Evolutionary conservation across 2,113 vertebrate species (phyloP), one percentile per base, ranked within the genome.

Genomic region (Muntiacus muntjak): DNA sequence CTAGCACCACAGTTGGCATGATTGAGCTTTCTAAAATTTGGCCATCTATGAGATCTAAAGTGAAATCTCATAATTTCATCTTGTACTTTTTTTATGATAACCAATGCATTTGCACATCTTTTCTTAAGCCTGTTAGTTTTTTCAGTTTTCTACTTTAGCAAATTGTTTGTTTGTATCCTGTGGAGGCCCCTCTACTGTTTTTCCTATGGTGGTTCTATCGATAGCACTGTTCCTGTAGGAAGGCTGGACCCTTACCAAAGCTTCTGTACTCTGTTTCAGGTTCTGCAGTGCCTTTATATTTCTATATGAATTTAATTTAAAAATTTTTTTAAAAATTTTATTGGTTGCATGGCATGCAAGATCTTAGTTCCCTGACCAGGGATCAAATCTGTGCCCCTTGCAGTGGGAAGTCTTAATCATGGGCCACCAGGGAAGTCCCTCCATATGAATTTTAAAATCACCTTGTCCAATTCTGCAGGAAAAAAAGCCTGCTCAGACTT

Each of bases 61-160:
- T 96, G 30, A 89, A 93, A 96, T 36, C 30, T 93, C 47, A 36
- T 93, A 55, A 87, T 62, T 89, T 64, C 47, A 50, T 89, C 84
- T 92, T 64, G 90, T 55, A 74, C 30, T 78, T 88, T 88, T 36
- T 33, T 23, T 3, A 36, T 95, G 45, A 84, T 89, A 95, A 81
- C 33, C 25, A 84, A 92, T 89, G 33, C 47, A 76, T 40, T 47
- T 83, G 23, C 62, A 40, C 17, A 78, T 81, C 16, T 79, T 79
- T 50, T 92, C 55, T 89, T 84, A 78, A 2, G 47, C 40, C 28
- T 79, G 28, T 82, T 94, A 91, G n/a, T 47, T 74, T 92, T 55
- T 40, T 52, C 57, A 60, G 55, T 47, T 95, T 97, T 92, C 54
- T 36, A 60, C n/a, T 67, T 79, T 40, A 86, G 62, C 67, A 95